Evolutionary conservation across 2,113 vertebrate species (phyloP).

Genomic region (Electrona antarctica): DNA sequence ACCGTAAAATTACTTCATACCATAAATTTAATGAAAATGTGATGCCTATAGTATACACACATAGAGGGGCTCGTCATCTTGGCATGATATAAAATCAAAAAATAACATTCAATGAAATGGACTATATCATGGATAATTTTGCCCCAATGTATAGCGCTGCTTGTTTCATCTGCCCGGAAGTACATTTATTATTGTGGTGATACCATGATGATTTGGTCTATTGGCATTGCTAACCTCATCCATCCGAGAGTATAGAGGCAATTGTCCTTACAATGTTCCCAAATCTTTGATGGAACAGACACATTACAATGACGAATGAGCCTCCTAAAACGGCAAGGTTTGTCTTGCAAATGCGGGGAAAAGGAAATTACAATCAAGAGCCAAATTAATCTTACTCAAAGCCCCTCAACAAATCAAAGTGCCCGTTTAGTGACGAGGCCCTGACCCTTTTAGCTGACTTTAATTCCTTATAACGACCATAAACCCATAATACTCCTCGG

Average conservation of each 20-base stretch:
- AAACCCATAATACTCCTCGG: slow-evolving; percentile 32
- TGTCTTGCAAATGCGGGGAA: neutral
- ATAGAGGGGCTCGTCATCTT: too few relatives aligned
- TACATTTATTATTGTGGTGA: too few relatives aligned
- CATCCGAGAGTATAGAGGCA: slow-evolving; percentile 17
- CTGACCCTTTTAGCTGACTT: slow-evolving; percentile 35
- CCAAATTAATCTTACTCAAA: neutral
- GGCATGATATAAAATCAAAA: too few relatives aligned
- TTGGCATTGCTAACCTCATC: slow-evolving; percentile 1
- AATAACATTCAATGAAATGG: too few relatives aligned
- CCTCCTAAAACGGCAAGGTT: slow-evolving; percentile 1
- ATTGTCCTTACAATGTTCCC: neutral
- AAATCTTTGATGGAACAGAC: slow-evolving; percentile 18
- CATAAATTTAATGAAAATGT: too few relatives aligned
- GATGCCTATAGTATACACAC: too few relatives aligned
- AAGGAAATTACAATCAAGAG: slow-evolving; percentile 4
- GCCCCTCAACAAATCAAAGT: slow-evolving; percentile 15
- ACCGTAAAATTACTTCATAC: too few relatives aligned
- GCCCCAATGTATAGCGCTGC: too few relatives aligned
- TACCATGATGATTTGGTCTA: too few relatives aligned
- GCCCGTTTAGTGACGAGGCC: slow-evolving; percentile 12
- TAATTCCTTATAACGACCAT: slow-evolving; percentile 43
- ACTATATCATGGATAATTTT: too few relatives aligned
- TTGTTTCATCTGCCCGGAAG: too few relatives aligned
- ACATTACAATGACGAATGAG: slow-evolving; percentile 17